Evolutionary conservation across 1,140 invertebrate genomes (phyloP).

Genomic region (Telenomus remus): DNA sequence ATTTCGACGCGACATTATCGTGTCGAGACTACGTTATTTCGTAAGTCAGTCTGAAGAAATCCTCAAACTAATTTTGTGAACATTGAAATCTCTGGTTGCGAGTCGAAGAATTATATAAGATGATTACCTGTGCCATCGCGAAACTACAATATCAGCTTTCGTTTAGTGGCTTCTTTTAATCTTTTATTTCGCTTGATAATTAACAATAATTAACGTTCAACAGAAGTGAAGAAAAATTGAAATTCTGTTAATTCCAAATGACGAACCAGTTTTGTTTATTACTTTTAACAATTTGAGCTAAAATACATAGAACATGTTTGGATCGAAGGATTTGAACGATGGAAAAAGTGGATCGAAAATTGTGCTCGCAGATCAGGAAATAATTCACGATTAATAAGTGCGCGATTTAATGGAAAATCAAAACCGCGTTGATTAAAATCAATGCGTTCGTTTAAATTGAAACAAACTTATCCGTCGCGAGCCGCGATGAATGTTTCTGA

Average conservation of each 20-base stretch:
- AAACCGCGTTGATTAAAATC: constrained; percentile 14
- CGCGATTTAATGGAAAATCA: not conserved
- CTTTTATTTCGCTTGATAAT: constrained; percentile 28
- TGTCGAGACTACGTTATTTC: not conserved
- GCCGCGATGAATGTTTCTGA: too few relatives aligned
- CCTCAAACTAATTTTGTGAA: constrained; percentile 28
- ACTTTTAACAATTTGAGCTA: too few relatives aligned
- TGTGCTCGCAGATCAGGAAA: constrained; percentile 2
- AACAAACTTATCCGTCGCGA: not conserved
- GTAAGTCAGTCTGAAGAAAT: not conserved
- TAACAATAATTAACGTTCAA: constrained; percentile 20
- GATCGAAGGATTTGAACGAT: not conserved
- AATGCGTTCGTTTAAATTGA: not conserved
- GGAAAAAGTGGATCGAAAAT: constrained; percentile 2
- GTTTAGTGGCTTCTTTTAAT: constrained; percentile 6
- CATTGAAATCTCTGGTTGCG: constrained; percentile 16
- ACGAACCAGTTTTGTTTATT: too few relatives aligned
- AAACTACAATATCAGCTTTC: constrained; percentile 34
- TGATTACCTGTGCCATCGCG: constrained; percentile 42
- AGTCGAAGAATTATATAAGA: constrained; percentile 24
- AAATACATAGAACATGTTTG: too few relatives aligned
- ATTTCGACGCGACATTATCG: not conserved
- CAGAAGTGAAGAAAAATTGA: constrained; percentile 9
- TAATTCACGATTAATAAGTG: constrained; percentile 2
- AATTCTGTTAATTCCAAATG: too few relatives aligned